Percentiles rank a stretch among this genome's conserved stretches.
Evolutionary conservation across 2,888 invertebrate genomes (phyloP).

Genomic region (Cryptus viduatorius): DNA sequence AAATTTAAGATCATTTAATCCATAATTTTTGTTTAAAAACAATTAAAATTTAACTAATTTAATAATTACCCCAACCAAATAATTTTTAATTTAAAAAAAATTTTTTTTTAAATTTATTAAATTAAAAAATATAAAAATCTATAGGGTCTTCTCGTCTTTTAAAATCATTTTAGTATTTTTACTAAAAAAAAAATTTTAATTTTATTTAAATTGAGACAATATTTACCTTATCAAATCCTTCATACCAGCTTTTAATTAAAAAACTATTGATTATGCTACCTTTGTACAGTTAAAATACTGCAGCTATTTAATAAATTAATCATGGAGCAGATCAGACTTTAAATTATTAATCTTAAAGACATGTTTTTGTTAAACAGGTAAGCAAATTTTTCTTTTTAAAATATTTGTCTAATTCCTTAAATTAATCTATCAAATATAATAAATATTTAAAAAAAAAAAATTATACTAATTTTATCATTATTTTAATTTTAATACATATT

Average conservation of each 20-base stretch:
- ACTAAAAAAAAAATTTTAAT: conserved; percentile 87
- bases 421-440: conserved; percentile 81
- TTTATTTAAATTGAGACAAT: conserved; percentile 86
- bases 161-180: conserved; percentile 88
- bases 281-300: conserved; percentile 92
- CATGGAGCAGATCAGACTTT: conserved; percentile 92
- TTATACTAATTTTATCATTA: conserved; percentile 80
- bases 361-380: conserved; percentile 93
- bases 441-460: conserved; percentile 69
- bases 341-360: conserved; percentile 88
- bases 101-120: conserved; percentile 78
- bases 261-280: conserved; percentile 93
- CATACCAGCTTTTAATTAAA: conserved; percentile 94
- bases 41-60: conserved; percentile 87
- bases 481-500: conserved; percentile 83
- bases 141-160: conserved; percentile 93
- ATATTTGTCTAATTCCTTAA: conserved; percentile 89
- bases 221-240: conserved; percentile 90
- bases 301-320: conserved; percentile 89
- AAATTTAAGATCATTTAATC: conserved; percentile 87
- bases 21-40: conserved; percentile 83
- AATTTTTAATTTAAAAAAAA: conserved; percentile 80
- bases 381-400: conserved; percentile 82
- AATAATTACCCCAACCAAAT: conserved; percentile 89
- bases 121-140: conserved; percentile 88